Conservation (phyloP, 2,888 invertebrate species). For the Calliphora vomitoria region DNA sequence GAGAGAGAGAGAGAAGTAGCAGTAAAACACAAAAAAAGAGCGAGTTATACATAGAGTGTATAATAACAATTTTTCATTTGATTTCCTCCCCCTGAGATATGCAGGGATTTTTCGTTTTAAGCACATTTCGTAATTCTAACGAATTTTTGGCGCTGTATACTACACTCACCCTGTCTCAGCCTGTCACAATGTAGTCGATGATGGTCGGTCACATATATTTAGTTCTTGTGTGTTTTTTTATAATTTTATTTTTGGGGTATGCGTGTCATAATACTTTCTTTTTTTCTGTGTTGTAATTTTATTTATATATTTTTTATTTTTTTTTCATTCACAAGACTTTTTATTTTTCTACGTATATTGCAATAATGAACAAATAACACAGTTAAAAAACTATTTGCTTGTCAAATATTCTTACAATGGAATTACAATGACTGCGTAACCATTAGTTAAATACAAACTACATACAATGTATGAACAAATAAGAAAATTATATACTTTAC, state of each 20-base stretch:
- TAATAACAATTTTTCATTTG: slow-evolving; percentile 39
- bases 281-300: neutral
- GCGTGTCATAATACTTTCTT: slow-evolving; percentile 50
- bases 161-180: slow-evolving; percentile 6
- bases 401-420: slow-evolving; percentile 35
- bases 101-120: slow-evolving; percentile 57
- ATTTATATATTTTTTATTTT: neutral
- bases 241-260: slow-evolving; percentile 41
- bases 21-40: neutral
- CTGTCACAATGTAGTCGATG: slow-evolving; percentile 32
- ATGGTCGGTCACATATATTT: slow-evolving; percentile 18
- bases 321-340: neutral
- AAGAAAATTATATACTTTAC: neutral
- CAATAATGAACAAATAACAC: slow-evolving; percentile 52
- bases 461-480: neutral
- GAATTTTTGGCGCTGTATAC: slow-evolving; percentile 54
- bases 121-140: slow-evolving; percentile 30
- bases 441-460: slow-evolving; percentile 49
- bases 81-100: slow-evolving; percentile 68
- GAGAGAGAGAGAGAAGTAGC: neutral
- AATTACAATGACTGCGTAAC: slow-evolving; percentile 55
- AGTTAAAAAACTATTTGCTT: slow-evolving; percentile 54
- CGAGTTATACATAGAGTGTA: slow-evolving; percentile 26
- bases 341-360: slow-evolving; percentile 15
- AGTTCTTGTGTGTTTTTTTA: slow-evolving; percentile 21